A percentile compares a stretch with the other conserved stretches of the same genome.
Conservation (phyloP, 1,140 invertebrate genomes). For the Camponotus floridanus region DNA sequence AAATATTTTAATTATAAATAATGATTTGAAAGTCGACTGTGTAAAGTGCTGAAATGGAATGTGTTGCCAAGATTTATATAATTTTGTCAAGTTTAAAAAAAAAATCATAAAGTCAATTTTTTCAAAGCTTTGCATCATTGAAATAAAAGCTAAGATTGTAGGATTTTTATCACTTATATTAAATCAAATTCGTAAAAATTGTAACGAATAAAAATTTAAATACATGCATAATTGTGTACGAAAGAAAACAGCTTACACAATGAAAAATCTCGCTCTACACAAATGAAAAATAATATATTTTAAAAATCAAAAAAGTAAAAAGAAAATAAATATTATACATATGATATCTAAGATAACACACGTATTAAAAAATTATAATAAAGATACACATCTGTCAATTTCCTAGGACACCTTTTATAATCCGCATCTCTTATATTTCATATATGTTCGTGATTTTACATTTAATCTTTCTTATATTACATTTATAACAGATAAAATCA, state of each 20-base stretch:
- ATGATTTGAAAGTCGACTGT: slow-evolving; percentile 25
- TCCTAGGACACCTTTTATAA: neutral
- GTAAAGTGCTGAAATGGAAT: slow-evolving; percentile 31
- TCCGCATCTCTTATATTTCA: no score
- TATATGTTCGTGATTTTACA: no score
- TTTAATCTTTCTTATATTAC: no score
- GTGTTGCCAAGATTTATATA: slow-evolving; percentile 20
- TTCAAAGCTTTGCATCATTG: neutral
- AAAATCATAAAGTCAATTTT: slow-evolving; percentile 47
- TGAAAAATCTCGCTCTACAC: no score
- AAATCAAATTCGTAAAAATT: no score
- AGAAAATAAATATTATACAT: no score
- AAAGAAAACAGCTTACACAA: no score
- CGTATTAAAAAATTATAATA: neutral
- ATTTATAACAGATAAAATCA: no score
- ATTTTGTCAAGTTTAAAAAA: slow-evolving; percentile 62
- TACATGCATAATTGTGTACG: no score
- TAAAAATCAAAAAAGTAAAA: no score
- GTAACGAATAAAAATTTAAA: no score
- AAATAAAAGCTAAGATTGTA: slow-evolving; percentile 7
- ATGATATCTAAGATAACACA: neutral
- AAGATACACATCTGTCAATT: neutral
- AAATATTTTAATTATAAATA: neutral
- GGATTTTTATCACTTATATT: neutral
- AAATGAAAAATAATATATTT: no score